Percentiles rank a stretch among this genome's conserved stretches.
Conservation (phyloP, 2,888 invertebrate genomes). For the Ornithoptera priamus region DNA sequence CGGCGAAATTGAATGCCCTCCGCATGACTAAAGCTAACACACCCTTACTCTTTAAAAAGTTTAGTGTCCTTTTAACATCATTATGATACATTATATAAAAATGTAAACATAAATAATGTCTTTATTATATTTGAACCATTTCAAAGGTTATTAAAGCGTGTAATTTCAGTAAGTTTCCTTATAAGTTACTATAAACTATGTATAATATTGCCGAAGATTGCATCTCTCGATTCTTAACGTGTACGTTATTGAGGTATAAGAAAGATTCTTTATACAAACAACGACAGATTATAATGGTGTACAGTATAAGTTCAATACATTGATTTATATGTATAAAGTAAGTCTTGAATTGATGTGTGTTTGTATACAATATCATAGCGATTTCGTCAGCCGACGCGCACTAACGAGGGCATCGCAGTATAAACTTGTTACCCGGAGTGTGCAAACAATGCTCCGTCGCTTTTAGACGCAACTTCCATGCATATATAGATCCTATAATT, state of each 20-base stretch:
- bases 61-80: background rate
- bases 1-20: conserved; percentile 54
- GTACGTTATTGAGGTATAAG: no score
- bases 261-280: no score
- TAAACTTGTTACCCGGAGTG: conserved; percentile 9
- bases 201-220: no score
- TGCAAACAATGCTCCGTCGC: conserved; percentile 9
- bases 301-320: no score
- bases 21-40: background rate
- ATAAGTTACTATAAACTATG: no score
- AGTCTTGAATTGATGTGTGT: background rate
- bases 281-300: no score
- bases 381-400: conserved; percentile 17
- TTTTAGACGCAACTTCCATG: conserved; percentile 4
- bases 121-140: background rate
- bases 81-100: background rate
- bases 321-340: background rate
- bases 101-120: background rate
- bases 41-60: conserved; percentile 1
- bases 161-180: no score
- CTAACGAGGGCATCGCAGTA: conserved; percentile 1
- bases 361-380: conserved; percentile 1
- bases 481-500: no score
- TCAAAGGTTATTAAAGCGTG: no score
- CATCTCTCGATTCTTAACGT: no score